Conservation (phyloP, 2,113 vertebrate species). For the Damaliscus lunatus region DNA sequence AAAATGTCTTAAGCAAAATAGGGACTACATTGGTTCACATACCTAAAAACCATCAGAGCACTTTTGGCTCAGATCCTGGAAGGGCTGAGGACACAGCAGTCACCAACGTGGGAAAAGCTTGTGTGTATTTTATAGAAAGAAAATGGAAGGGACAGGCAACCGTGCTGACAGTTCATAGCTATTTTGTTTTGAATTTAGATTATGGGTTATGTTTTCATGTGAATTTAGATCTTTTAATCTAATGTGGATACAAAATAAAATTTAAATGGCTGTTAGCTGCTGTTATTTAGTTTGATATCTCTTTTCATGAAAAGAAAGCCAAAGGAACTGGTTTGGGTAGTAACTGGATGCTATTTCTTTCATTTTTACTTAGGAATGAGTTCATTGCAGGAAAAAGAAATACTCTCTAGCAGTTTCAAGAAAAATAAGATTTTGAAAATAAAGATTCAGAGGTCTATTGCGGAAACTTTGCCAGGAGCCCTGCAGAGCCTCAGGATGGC, state of each 20-base stretch:
- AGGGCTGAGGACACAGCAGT: too few relatives aligned
- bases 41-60: too few relatives aligned
- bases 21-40: neutral
- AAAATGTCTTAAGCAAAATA: neutral
- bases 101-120: too few relatives aligned
- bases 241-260: neutral
- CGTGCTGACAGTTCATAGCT: neutral
- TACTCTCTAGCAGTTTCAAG: neutral
- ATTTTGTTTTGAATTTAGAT: neutral
- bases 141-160: neutral
- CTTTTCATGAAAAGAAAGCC: neutral
- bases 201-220: neutral
- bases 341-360: neutral
- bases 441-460: neutral
- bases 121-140: neutral
- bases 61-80: neutral
- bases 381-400: neutral
- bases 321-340: neutral
- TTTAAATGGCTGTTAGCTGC: rapidly evolving
- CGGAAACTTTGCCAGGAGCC: too few relatives aligned
- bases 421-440: neutral
- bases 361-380: neutral
- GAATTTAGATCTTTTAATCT: neutral
- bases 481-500: neutral
- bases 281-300: neutral